Conservation (phyloP, 2,888 invertebrate genomes). For the Lasiommata megera region DNA sequence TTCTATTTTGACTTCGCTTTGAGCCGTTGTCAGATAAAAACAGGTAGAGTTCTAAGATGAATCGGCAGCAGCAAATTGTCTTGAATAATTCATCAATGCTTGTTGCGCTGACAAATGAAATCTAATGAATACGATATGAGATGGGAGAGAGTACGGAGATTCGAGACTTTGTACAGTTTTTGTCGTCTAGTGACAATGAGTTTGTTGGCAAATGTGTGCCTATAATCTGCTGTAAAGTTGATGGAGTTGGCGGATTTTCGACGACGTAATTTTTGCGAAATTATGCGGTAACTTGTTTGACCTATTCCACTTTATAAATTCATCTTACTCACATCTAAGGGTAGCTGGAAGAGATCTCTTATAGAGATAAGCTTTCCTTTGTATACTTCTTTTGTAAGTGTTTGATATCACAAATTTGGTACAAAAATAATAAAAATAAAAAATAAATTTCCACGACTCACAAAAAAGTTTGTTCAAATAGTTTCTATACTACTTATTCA, state of each 20-base stretch:
- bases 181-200: constrained; percentile 32
- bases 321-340: too few relatives aligned
- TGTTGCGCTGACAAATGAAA: constrained; percentile 74
- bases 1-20: constrained; percentile 37
- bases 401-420: too few relatives aligned
- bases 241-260: background rate
- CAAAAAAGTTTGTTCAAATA: too few relatives aligned
- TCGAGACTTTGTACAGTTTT: constrained; percentile 36
- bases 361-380: too few relatives aligned
- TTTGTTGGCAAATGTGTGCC: constrained; percentile 17
- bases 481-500: too few relatives aligned
- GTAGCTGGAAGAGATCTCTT: too few relatives aligned
- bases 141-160: constrained; percentile 50
- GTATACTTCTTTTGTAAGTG: too few relatives aligned
- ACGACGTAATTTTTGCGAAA: background rate
- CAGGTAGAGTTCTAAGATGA: constrained; percentile 52
- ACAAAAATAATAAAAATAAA: too few relatives aligned
- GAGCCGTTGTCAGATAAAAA: constrained; percentile 9
- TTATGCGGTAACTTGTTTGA: too few relatives aligned
- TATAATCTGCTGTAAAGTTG: background rate
- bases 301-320: too few relatives aligned
- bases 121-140: constrained; percentile 78
- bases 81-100: constrained; percentile 76
- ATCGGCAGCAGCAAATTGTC: constrained; percentile 66
- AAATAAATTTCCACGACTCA: too few relatives aligned